Base-by-base conservation (phyloP, 2,113 vertebrate species). In the Polyodon spathula region DNA sequence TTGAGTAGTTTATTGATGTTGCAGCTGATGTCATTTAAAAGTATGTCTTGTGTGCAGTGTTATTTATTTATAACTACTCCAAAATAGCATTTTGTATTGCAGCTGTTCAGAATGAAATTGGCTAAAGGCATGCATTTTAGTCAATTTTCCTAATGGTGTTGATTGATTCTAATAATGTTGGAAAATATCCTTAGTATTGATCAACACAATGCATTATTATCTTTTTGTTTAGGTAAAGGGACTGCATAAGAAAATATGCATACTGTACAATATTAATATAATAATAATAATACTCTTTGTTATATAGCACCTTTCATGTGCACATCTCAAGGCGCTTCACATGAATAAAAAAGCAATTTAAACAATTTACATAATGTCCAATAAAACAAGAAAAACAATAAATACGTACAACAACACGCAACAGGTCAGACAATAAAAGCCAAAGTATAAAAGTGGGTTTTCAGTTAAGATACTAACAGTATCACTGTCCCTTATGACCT, bases 151-250 rank as follows among this genome's bases (percentile, higher is more conserved):
- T 62, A 5, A 54, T 61, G 53, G 53, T 55, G 37, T 55, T 55
- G 53, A 27, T 61, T 61, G 38, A 61, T 8, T 64, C 5, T 66
- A 62, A 4, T 27, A 62, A 48, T 54, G 8, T 37, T 66, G 14
- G 16, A 40, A 27, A 64, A 56, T 67, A 14, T 40, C 6, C 41
- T 66, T 66, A 17, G 53, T 60, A 17, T n/a, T 69, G 59, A 59
- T 58, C 55, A 64, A 63, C 63, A 69, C 10, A 52, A n/a, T 8
- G 68, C 9, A 63, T 55, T 55, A 55, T 63, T 42, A 53, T n/a
- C 59, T 63, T 16, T 41, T 16, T 55, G 17, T 55, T 55, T 55
- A 10, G 17, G 53, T 55, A 55, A 37, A 55, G 53, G 53, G 53
- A 10, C 17, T 55, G 53, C 37, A 12, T 55, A 37, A 17, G 53